Conservation (phyloP, 2,797 vertebrate species). For the Kryptopterus vitreolus region DNA sequence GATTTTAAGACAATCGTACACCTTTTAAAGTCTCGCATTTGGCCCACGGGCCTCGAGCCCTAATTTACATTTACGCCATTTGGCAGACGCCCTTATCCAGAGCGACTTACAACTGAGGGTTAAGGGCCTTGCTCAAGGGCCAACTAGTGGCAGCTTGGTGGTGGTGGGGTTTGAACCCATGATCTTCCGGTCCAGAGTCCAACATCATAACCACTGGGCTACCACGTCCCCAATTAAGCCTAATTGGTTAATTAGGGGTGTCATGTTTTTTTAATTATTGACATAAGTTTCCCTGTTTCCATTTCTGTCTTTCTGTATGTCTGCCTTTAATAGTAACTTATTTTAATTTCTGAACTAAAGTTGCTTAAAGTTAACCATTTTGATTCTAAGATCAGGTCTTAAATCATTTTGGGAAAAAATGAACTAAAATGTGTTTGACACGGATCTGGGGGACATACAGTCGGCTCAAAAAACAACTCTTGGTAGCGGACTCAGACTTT, state of each 20-base stretch:
- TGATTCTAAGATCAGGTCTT: not conserved
- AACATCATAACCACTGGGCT: too few species aligned
- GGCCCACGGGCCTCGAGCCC: too few species aligned
- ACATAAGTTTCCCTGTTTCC: not conserved
- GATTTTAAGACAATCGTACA: too few species aligned
- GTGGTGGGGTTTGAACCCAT: too few species aligned
- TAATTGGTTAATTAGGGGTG: not conserved
- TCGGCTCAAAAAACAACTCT: not conserved
- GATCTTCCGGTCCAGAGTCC: too few species aligned
- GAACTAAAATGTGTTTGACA: not conserved
- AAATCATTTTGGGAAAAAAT: constrained; percentile 6
- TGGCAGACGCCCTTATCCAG: too few species aligned
- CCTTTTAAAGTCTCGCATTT: too few species aligned
- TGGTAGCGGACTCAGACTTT: not conserved
- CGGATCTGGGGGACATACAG: not conserved
- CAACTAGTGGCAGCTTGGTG: too few species aligned
- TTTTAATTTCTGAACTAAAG: not conserved
- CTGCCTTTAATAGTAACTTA: not conserved
- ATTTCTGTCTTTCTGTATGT: not conserved
- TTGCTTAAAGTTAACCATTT: not conserved
- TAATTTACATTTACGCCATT: too few species aligned
- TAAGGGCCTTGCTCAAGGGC: too few species aligned
- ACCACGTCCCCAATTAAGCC: too few species aligned
- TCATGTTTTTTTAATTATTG: not conserved
- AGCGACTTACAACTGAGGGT: too few species aligned